Evolutionary conservation across 1,140 invertebrate species (phyloP).

Genomic region (Agrilus planipennis): DNA sequence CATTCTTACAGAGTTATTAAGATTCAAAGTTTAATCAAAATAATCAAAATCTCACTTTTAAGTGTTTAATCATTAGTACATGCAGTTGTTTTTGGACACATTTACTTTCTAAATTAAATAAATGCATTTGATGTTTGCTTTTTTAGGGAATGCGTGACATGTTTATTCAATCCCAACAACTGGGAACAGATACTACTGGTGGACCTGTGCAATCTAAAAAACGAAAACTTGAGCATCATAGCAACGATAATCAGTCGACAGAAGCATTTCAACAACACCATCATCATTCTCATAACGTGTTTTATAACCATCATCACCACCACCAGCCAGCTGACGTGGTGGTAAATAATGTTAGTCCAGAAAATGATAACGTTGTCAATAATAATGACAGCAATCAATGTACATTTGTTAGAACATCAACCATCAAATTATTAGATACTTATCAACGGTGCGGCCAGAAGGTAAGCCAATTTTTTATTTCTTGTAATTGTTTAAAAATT

Average conservation of each 20-base stretch:
- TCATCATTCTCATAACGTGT: too few relatives aligned
- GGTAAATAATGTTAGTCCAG: conserved; percentile 37
- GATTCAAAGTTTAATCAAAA: too few relatives aligned
- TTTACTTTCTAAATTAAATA: not conserved
- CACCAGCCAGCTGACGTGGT: too few relatives aligned
- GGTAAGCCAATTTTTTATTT: too few relatives aligned
- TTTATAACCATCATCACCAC: conserved; percentile 3
- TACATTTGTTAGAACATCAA: conserved; percentile 54
- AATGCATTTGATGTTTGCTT: conserved; percentile 10
- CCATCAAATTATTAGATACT: conserved; percentile 60
- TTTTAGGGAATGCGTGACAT: conserved; percentile 58
- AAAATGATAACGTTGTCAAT: too few relatives aligned
- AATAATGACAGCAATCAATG: too few relatives aligned
- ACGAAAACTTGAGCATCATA: conserved; percentile 41
- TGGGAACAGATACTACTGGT: conserved; percentile 42
- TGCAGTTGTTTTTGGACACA: not conserved
- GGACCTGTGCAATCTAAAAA: conserved; percentile 43
- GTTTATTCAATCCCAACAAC: conserved; percentile 56
- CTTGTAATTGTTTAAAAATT: too few relatives aligned
- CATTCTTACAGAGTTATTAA: too few relatives aligned
- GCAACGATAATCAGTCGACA: conserved; percentile 9
- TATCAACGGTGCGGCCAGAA: conserved; percentile 58
- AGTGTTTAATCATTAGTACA: not conserved
- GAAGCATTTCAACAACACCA: conserved; percentile 10
- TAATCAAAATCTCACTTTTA: not conserved